Percentiles rank a stretch among this genome's conserved stretches.
Conservation (phyloP, 2,797 vertebrate genomes). For the Astyanax mexicanus region DNA sequence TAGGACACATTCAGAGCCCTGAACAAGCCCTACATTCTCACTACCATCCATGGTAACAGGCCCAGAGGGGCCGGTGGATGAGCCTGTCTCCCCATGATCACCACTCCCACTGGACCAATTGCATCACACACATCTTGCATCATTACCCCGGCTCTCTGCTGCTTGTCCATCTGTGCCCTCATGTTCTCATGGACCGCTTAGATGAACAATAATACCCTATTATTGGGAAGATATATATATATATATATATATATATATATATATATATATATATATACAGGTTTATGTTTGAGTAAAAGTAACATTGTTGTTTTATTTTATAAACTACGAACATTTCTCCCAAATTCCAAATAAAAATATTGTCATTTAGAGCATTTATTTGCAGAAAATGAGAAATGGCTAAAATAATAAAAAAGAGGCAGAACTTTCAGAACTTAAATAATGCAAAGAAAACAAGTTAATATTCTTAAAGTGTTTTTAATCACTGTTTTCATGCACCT, state of each 20-base stretch:
- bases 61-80: conserved; percentile 64
- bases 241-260: neutral
- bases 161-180: conserved; percentile 51
- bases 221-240: conserved; percentile 9
- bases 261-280: too few relatives aligned
- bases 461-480: too few relatives aligned
- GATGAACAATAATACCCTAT: conserved; percentile 25
- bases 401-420: too few relatives aligned
- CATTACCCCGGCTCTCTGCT: conserved; percentile 74
- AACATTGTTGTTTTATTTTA: too few relatives aligned
- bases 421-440: too few relatives aligned
- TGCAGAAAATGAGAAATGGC: too few relatives aligned
- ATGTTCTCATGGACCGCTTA: conserved; percentile 55
- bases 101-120: conserved; percentile 65
- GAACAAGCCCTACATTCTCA: conserved; percentile 5
- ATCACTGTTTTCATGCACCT: too few relatives aligned
- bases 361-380: too few relatives aligned
- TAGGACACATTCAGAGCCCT: conserved; percentile 5
- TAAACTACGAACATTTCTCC: too few relatives aligned
- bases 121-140: conserved; percentile 81
- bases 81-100: conserved; percentile 73
- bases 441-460: too few relatives aligned
- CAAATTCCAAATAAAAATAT: too few relatives aligned
- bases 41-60: conserved; percentile 71
- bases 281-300: too few relatives aligned